These are phyloP conservation scores for Callimico goeldii DNA, from an alignment of 2,797 vertebrate genomes.

Conservation along the genomic window DNA sequence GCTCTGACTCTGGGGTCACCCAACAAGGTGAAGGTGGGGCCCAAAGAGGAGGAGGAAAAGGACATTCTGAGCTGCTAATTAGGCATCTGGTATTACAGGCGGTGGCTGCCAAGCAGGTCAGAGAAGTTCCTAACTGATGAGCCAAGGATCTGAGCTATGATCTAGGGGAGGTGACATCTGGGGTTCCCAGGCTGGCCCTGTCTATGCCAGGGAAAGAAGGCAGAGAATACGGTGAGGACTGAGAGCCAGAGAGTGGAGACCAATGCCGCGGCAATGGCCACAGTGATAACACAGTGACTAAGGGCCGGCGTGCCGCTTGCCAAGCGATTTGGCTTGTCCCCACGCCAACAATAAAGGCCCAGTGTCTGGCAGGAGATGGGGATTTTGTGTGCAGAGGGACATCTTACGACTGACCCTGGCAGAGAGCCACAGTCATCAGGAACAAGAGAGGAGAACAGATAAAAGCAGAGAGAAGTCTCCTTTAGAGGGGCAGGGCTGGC, in stretches of 20 bases:
- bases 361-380: constrained; percentile 45
- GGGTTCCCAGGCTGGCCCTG: neutral
- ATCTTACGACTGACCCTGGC: constrained; percentile 43
- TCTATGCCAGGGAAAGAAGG: neutral
- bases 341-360: constrained; percentile 17
- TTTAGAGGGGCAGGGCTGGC: neutral
- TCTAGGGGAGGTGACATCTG: neutral
- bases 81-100: constrained; percentile 31
- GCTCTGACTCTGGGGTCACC: neutral
- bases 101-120: constrained; percentile 46
- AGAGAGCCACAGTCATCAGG: neutral
- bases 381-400: constrained; percentile 47
- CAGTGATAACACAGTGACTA: constrained; percentile 40
- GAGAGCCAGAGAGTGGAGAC: neutral
- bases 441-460: constrained; percentile 4
- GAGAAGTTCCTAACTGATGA: constrained; percentile 48
- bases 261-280: neutral
- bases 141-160: neutral
- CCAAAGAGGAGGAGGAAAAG: neutral
- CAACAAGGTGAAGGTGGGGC: neutral
- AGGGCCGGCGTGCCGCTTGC: neutral
- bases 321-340: constrained; percentile 64
- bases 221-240: neutral
- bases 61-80: constrained; percentile 25
- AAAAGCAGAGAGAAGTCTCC: neutral